Conservation (phyloP, 2,113 vertebrate species). For the Spilogale gracilis region DNA sequence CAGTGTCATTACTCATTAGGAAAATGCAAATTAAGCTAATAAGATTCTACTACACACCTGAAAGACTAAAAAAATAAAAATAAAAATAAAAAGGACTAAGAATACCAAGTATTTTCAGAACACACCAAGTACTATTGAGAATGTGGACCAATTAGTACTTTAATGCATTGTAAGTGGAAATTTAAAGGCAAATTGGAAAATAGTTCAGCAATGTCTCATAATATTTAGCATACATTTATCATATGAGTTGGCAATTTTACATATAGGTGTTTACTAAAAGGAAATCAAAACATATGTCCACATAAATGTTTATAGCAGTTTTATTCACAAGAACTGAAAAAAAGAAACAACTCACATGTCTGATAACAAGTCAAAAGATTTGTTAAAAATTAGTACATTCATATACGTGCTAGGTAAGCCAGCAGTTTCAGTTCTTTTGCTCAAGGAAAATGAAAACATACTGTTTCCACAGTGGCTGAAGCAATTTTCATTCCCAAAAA, state of each 20-base stretch:
- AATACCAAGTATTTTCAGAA: background rate
- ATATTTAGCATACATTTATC: background rate
- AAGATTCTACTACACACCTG: background rate
- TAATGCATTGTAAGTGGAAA: background rate
- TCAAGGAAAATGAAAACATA: background rate
- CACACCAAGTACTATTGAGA: background rate
- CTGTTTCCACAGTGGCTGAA: background rate
- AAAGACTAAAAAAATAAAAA: background rate
- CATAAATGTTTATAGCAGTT: background rate
- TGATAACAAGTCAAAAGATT: background rate
- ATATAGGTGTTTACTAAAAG: background rate
- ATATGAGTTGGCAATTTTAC: background rate
- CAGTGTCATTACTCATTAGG: background rate
- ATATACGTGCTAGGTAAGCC: background rate
- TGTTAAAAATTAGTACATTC: background rate
- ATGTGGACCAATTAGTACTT: background rate
- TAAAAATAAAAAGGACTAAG: background rate
- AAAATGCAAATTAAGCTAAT: constrained; percentile 34
- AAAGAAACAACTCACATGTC: background rate
- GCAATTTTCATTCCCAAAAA: background rate
- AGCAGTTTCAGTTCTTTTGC: background rate
- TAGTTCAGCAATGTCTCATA: background rate
- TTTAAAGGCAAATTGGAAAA: background rate
- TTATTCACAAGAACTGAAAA: background rate
- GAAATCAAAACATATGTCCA: constrained; percentile 14